Conservation (phyloP, 2,888 invertebrate species). For the Minunthozetes semirufus region DNA sequence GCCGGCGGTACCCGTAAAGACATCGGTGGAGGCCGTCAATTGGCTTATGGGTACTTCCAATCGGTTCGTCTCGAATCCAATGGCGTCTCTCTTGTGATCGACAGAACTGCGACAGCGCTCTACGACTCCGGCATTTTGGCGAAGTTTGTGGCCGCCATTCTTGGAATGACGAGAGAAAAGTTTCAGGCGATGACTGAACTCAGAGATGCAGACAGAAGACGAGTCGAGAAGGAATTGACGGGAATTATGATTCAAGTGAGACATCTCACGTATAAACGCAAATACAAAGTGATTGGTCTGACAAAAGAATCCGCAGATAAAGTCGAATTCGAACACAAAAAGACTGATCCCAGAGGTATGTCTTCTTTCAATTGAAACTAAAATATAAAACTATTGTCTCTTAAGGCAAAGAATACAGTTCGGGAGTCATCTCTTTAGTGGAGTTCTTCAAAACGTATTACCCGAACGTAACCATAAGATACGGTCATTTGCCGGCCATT, state of each 20-base stretch:
- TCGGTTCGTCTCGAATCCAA: slow-evolving; percentile 31
- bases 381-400: background rate
- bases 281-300: slow-evolving; percentile 28
- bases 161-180: background rate
- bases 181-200: background rate
- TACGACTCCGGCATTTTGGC: slow-evolving; percentile 30
- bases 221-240: slow-evolving; percentile 30
- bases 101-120: slow-evolving; percentile 36
- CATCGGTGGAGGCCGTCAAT: slow-evolving; percentile 28
- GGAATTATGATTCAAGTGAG: slow-evolving; percentile 30
- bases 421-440: background rate
- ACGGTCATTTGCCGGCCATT: slow-evolving; percentile 37
- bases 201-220: background rate
- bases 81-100: slow-evolving; percentile 29
- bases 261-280: slow-evolving; percentile 30
- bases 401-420: background rate
- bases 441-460: slow-evolving; percentile 1
- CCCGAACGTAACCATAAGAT: background rate
- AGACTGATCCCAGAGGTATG: slow-evolving; percentile 8
- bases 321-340: background rate
- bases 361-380: background rate
- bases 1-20: background rate
- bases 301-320: background rate
- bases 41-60: slow-evolving; percentile 38
- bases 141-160: slow-evolving; percentile 26